These are phyloP conservation scores for Temnothorax nylanderi DNA, from an alignment of 1,140 invertebrate genomes.

Conservation along the genomic window DNA sequence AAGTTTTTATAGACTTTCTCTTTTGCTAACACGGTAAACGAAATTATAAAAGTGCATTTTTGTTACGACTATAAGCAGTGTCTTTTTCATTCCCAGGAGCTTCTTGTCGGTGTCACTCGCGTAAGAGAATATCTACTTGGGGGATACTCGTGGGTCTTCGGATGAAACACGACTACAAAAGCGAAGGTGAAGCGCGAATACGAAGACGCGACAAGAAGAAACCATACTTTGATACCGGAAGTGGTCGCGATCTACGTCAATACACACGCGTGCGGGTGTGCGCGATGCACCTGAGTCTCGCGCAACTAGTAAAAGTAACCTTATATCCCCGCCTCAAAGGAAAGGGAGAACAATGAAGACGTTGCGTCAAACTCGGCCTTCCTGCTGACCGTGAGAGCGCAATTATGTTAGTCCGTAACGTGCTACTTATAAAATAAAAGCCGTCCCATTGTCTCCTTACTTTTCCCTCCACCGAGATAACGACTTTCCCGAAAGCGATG, in stretches of 20 bases:
- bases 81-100: not conserved
- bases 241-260: conserved; percentile 62
- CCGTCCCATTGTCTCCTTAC: conserved; percentile 32
- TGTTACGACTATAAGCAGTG: not conserved
- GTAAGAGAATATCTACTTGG: conserved; percentile 1
- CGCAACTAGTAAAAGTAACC: conserved; percentile 57
- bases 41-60: conserved; percentile 2
- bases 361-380: conserved; percentile 42
- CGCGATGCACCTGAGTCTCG: conserved; percentile 35
- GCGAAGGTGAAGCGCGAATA: not conserved
- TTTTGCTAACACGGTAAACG: not conserved
- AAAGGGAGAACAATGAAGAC: conserved; percentile 45
- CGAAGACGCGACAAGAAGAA: conserved; percentile 44
- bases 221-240: conserved; percentile 66
- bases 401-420: conserved; percentile 26
- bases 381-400: conserved; percentile 48
- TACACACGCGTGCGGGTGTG: not conserved
- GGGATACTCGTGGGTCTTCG: conserved; percentile 23
- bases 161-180: conserved; percentile 3
- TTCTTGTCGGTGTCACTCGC: not conserved
- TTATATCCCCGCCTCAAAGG: conserved; percentile 47
- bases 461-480: not conserved
- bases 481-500: conserved; percentile 27
- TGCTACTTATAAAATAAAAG: conserved; percentile 23
- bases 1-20: not conserved